Evolutionary conservation across 2,888 invertebrate genomes (phyloP).

Genomic region (Epinotia bilunana): DNA sequence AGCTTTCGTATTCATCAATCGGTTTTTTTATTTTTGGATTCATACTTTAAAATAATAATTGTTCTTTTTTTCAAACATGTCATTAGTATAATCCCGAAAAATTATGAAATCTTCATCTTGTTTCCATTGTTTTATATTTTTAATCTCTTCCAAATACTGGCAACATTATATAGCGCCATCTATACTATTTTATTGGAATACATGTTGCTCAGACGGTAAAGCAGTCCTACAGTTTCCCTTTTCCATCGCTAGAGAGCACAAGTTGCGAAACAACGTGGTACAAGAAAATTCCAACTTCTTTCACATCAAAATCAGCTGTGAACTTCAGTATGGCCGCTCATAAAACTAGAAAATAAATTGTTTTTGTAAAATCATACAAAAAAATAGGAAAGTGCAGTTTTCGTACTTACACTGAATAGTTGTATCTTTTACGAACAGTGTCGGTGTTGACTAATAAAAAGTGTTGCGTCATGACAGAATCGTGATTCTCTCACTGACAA

Average conservation of each 20-base stretch:
- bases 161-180: slow-evolving; percentile 25
- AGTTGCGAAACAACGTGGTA: slow-evolving; percentile 79
- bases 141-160: slow-evolving; percentile 1
- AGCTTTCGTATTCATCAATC: not conserved
- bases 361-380: slow-evolving; percentile 73
- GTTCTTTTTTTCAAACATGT: not conserved
- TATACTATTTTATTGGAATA: not conserved
- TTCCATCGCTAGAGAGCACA: slow-evolving; percentile 61
- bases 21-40: not conserved
- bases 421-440: slow-evolving; percentile 63
- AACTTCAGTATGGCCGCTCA: slow-evolving; percentile 83
- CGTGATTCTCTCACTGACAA: slow-evolving; percentile 80
- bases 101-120: no score
- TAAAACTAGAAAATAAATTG: slow-evolving; percentile 75
- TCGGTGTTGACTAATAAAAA: slow-evolving; percentile 79
- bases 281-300: slow-evolving; percentile 71
- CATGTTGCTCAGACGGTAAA: slow-evolving; percentile 57
- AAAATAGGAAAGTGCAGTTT: slow-evolving; percentile 77
- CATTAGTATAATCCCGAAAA: no score
- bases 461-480: slow-evolving; percentile 84
- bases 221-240: slow-evolving; percentile 51
- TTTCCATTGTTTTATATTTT: not conserved
- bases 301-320: slow-evolving; percentile 85
- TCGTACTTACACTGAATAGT: slow-evolving; percentile 72
- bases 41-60: not conserved